These are phyloP conservation scores for Hemibagrus guttatus DNA, from an alignment of 2,797 vertebrate genomes.

Conservation along the genomic window DNA sequence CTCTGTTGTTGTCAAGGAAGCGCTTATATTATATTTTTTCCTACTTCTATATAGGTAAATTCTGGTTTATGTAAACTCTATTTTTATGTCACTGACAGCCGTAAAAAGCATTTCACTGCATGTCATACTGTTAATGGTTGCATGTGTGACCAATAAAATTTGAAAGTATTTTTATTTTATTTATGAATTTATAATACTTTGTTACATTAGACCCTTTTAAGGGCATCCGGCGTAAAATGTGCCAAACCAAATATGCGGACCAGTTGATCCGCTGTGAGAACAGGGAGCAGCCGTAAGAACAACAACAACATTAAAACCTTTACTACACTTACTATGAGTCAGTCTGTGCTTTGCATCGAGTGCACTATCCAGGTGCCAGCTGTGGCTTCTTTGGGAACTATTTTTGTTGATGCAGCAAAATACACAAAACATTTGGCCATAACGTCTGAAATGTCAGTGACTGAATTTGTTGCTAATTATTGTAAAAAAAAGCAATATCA, in stretches of 20 bases:
- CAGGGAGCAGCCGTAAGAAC: no score
- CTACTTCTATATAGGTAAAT: no score
- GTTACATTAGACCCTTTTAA: not conserved
- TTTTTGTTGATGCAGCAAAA: not conserved
- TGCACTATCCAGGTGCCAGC: not conserved
- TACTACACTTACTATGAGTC: not conserved
- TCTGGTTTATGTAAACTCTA: no score
- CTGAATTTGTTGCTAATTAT: not conserved
- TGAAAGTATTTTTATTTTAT: not conserved
- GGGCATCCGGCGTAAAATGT: no score
- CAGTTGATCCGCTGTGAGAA: no score
- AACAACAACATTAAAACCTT: not conserved
- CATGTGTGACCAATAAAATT: not conserved
- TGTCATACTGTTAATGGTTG: not conserved
- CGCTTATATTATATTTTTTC: no score
- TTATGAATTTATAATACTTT: not conserved
- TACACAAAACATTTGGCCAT: not conserved
- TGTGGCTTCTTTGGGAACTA: not conserved
- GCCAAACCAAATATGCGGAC: no score
- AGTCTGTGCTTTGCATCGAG: not conserved
- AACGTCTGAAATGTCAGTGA: not conserved
- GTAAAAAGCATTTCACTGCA: no score
- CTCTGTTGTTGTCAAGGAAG: no score
- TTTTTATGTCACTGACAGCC: no score
- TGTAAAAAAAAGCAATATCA: not conserved